Percentiles rank a stretch among this genome's conserved stretches.
These are phyloP conservation scores for Sebastes cheni DNA, from an alignment of 2,797 vertebrate species.

Conservation along the genomic window DNA sequence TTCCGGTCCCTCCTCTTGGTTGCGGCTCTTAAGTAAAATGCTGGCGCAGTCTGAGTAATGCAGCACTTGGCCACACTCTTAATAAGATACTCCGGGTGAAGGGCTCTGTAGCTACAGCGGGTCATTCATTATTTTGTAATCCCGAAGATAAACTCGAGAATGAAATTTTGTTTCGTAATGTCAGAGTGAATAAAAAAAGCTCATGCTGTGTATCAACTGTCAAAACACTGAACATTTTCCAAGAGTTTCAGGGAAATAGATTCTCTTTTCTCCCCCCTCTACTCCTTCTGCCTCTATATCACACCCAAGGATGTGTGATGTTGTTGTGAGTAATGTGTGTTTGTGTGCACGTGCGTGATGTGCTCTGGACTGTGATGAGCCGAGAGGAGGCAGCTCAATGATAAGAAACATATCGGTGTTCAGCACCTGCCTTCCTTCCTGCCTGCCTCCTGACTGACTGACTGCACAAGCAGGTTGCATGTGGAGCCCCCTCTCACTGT, in stretches of 20 bases:
- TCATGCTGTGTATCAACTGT: neutral
- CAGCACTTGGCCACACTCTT: constrained; percentile 37
- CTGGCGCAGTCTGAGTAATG: constrained; percentile 40
- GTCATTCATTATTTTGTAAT: constrained; percentile 38
- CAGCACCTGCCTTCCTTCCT: constrained; percentile 63
- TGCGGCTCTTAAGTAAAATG: constrained; percentile 46
- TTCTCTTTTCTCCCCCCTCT: neutral
- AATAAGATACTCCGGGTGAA: constrained; percentile 36
- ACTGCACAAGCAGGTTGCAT: constrained; percentile 34
- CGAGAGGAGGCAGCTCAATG: constrained; percentile 44
- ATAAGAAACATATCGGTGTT: constrained; percentile 71
- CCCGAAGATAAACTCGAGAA: constrained; percentile 7
- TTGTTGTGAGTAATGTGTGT: constrained; percentile 5
- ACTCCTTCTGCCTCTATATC: constrained; percentile 18
- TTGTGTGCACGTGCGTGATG: constrained; percentile 6
- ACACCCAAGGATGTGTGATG: constrained; percentile 19
- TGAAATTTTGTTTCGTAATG: neutral
- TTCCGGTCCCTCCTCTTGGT: constrained; percentile 43
- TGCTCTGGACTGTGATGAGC: constrained; percentile 58
- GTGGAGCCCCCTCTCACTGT: constrained; percentile 32
- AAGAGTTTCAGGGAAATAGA: constrained; percentile 30
- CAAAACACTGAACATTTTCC: constrained; percentile 11
- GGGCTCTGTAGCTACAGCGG: constrained; percentile 8
- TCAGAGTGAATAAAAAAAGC: neutral
- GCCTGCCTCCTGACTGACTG: constrained; percentile 41